These are phyloP conservation scores for Halisarca cf. caerulea DNA, from an alignment of 37 sponge, comb jelly and placozoan genomes.

Conservation along the genomic window DNA sequence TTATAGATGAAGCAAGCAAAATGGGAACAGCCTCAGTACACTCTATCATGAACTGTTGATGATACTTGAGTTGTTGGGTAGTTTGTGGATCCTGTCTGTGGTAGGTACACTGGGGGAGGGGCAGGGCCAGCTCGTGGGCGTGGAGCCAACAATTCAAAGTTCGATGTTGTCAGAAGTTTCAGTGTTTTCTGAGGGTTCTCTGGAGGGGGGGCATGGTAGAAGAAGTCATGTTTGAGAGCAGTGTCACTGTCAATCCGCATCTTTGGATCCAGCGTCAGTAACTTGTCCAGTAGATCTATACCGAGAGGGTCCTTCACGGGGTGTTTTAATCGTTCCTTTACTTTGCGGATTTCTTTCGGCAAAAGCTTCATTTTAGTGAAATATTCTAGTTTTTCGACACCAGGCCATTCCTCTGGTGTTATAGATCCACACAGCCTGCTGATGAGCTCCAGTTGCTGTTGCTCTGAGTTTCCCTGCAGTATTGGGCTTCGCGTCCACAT, in stretches of 20 bases:
- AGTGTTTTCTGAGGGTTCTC: conserved; percentile 2
- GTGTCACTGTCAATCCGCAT: conserved; percentile 87
- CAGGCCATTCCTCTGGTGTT: conserved; percentile 89
- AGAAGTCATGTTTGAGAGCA: conserved; percentile 96
- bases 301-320: conserved; percentile 84
- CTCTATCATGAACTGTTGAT: conserved; percentile 14
- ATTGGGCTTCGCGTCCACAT: conserved; percentile 96
- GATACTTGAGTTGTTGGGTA: background rate
- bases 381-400: conserved; percentile 82
- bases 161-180: background rate
- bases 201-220: conserved; percentile 92
- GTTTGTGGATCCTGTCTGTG: background rate
- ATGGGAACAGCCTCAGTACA: background rate
- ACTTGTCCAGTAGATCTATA: conserved; percentile 90
- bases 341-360: conserved; percentile 78
- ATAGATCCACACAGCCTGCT: conserved; percentile 94
- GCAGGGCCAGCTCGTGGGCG: conserved; percentile 21
- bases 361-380: conserved; percentile 84
- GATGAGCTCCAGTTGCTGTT: conserved; percentile 91
- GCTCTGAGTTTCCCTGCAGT: conserved; percentile 95
- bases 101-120: background rate
- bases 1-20: background rate
- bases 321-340: conserved; percentile 84
- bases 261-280: conserved; percentile 85
- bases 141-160: conserved; percentile 10